These are phyloP conservation scores for Pampusana beccarii DNA, from an alignment of 2,113 vertebrate genomes.

Conservation along the genomic window DNA sequence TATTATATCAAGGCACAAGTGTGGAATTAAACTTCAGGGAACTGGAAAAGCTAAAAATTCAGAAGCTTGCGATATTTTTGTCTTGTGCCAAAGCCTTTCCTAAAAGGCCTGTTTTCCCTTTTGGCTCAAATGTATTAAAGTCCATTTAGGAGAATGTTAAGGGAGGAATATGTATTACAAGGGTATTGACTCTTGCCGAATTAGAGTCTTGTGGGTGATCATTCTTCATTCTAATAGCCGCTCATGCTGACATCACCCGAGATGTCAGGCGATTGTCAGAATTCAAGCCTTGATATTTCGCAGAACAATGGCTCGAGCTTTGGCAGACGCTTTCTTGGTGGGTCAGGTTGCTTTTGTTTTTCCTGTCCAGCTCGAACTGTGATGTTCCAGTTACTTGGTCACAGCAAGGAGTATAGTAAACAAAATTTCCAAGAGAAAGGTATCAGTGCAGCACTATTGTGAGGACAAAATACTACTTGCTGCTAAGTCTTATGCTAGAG, in stretches of 20 bases:
- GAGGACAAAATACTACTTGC: neutral
- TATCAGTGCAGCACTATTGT: neutral
- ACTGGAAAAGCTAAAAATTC: conserved; percentile 39
- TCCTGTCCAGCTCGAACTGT: neutral
- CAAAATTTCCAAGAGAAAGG: neutral
- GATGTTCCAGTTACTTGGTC: neutral
- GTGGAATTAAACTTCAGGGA: conserved; percentile 35
- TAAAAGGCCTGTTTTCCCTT: conserved; percentile 29
- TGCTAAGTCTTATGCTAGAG: neutral
- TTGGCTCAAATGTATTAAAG: conserved; percentile 41
- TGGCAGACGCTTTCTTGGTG: neutral
- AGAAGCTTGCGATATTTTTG: conserved; percentile 7
- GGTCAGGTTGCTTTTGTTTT: conserved; percentile 36
- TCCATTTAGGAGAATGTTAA: conserved; percentile 45
- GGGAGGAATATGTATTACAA: conserved; percentile 30
- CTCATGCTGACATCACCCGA: neutral
- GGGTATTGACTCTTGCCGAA: conserved; percentile 27
- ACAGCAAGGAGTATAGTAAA: neutral
- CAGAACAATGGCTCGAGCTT: conserved; percentile 29
- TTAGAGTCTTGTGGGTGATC: conserved; percentile 36
- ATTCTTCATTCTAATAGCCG: conserved; percentile 55
- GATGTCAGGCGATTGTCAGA: conserved; percentile 55
- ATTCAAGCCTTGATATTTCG: conserved; percentile 36
- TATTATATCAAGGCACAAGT: conserved; percentile 3
- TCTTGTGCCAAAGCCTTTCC: neutral